Base-by-base conservation (phyloP, 2,113 vertebrate genomes). In the Tinamus guttatus region DNA sequence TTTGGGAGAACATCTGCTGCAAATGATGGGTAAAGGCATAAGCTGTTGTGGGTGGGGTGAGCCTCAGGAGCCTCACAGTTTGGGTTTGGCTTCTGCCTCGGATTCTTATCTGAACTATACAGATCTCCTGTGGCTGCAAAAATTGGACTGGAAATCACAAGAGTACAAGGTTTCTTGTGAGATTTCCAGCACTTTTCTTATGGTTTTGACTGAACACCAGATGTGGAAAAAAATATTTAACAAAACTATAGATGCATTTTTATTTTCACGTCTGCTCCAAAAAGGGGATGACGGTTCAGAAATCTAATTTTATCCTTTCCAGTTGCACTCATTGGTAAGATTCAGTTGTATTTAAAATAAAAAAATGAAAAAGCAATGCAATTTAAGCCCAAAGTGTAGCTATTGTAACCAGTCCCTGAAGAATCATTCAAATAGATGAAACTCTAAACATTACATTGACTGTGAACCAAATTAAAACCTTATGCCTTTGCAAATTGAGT, bases 21-120 rank as follows among this genome's bases (percentile, higher is more conserved):
- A 95, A 96, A 96, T 97, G 96, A 95, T 96, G 94, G 96, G 95
- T 97, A 97, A 95, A 97, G 91, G 92, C 95, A 96, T 95, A 97
- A 95, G 96, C 93, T 97, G 90, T 95, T 95, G 95, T 96, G 96
- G 95, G 94, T 95, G 94, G 95, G 96, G 96, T 96, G 95, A 96
- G 87, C 96, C 96, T 96, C 96, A 91, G 95, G 95, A 96, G 94
- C 85, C 96, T 97, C 90, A 85, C 95, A 96, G 95, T 96, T 97
- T 97, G 95, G 94, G 92, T 97, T 97, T 97, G 96, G 95, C 95
- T 97, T 94, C 96, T 97, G 94, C 92, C 94, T 90, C 88, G 92
- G 96, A 96, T 96, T 95, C 94, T 97, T 97, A 96, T 96, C 96
- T 96, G 93, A 97, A 94, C 83, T 93, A 25, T 82, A 93, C 93